Evolutionary conservation across 30 jellyfish, hydroid and myxozoan genomes (phyloP).

Genomic region (Turritopsis rubra): DNA sequence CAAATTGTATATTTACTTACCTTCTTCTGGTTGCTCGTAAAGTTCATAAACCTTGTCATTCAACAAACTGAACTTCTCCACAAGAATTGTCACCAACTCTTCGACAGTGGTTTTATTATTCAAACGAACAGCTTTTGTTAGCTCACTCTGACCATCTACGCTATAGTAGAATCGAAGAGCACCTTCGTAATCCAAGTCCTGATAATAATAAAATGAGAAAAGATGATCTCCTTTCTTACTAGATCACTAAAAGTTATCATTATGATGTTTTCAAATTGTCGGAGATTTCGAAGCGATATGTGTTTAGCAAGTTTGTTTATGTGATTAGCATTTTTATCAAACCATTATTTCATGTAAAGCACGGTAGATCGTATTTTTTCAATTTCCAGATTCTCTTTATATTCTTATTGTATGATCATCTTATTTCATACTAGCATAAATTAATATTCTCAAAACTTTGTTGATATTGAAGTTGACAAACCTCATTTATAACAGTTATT

Average conservation of each 20-base stretch:
- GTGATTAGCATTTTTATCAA: no score
- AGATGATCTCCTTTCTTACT: no score
- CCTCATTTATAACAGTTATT: background rate
- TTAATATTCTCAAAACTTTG: background rate
- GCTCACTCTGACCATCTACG: constrained; percentile 89
- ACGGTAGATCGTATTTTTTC: no score
- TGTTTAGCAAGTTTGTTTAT: no score
- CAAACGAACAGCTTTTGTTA: constrained; percentile 82
- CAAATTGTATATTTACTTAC: no score
- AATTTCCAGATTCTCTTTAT: no score
- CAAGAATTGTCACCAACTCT: constrained; percentile 77
- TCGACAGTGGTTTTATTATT: constrained; percentile 58
- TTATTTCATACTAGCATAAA: no score
- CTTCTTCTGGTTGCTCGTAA: constrained; percentile 63
- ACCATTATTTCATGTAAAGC: no score
- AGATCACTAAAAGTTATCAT: no score
- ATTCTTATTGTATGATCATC: no score
- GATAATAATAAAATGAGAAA: background rate
- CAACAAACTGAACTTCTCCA: constrained; percentile 61
- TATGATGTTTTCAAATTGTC: no score
- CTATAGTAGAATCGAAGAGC: constrained; percentile 80
- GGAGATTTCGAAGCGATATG: no score
- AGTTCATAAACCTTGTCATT: constrained; percentile 39
- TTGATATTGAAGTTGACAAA: background rate
- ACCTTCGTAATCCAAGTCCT: constrained; percentile 97